phyloP scores from a whole-genome alignment of 2,888 invertebrate genomes.

The Matsumyia berberina region DNA sequence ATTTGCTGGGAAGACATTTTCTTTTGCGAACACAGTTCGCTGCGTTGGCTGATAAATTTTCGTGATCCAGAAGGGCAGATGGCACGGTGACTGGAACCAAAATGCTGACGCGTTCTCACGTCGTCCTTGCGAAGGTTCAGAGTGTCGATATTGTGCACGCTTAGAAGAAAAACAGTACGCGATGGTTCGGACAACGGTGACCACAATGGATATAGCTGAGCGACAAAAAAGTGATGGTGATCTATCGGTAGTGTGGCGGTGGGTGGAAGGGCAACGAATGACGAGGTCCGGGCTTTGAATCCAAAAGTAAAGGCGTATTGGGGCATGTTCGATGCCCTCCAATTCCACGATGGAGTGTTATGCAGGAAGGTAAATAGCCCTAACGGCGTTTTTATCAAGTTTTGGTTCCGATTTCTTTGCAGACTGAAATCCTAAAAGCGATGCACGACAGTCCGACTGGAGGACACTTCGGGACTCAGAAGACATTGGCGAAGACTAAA shows the following conservation, averaged over 20 bases:
- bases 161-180: conserved; percentile 13
- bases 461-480: neutral
- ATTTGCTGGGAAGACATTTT: conserved; percentile 11
- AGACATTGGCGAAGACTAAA: neutral
- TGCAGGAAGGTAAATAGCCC: too few relatives aligned
- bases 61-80: conserved; percentile 30
- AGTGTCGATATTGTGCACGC: conserved; percentile 11
- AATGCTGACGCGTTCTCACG: conserved; percentile 25
- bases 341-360: neutral
- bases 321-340: conserved; percentile 13
- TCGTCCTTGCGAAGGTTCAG: conserved; percentile 4
- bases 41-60: conserved; percentile 22
- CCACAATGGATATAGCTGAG: too few relatives aligned
- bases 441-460: conserved; percentile 29
- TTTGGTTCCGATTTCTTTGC: conserved; percentile 13
- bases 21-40: neutral
- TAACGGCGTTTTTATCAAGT: too few relatives aligned
- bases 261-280: neutral
- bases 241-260: too few relatives aligned
- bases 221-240: neutral
- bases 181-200: too few relatives aligned
- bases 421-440: conserved; percentile 9
- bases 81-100: conserved; percentile 20
- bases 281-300: neutral
- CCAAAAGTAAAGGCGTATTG: conserved; percentile 10